These are phyloP conservation scores for Antechinus flavipes DNA, from an alignment of 2,113 vertebrate species.

Conservation along the genomic window DNA sequence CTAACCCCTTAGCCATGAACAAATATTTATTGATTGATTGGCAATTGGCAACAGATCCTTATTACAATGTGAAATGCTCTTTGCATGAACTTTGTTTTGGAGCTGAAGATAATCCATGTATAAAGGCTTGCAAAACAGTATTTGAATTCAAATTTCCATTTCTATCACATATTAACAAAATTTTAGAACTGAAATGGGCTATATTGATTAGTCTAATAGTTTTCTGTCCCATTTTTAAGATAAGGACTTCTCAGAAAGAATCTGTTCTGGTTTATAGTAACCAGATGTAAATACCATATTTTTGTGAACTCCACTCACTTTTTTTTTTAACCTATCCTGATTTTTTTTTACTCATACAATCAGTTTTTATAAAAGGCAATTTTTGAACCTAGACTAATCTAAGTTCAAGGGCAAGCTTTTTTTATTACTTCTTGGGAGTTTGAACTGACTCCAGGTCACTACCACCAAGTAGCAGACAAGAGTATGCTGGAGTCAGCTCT, in stretches of 20 bases:
- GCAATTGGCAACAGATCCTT: background rate
- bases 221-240: background rate
- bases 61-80: background rate
- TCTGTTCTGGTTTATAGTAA: background rate
- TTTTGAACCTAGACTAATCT: background rate
- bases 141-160: background rate
- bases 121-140: background rate
- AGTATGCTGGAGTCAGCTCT: background rate
- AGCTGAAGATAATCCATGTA: background rate
- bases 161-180: background rate
- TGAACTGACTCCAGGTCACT: background rate
- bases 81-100: background rate
- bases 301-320: background rate
- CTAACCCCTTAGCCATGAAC: background rate
- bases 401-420: background rate
- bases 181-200: background rate
- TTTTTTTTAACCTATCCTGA: background rate
- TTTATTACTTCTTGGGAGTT: background rate
- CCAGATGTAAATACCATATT: background rate
- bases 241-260: background rate
- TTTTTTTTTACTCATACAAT: background rate
- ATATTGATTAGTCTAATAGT: background rate
- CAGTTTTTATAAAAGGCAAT: background rate
- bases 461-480: background rate
- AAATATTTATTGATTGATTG: background rate